phyloP scores from a whole-genome alignment of 2,797 vertebrate species.

The Eidolon dupreanum region DNA sequence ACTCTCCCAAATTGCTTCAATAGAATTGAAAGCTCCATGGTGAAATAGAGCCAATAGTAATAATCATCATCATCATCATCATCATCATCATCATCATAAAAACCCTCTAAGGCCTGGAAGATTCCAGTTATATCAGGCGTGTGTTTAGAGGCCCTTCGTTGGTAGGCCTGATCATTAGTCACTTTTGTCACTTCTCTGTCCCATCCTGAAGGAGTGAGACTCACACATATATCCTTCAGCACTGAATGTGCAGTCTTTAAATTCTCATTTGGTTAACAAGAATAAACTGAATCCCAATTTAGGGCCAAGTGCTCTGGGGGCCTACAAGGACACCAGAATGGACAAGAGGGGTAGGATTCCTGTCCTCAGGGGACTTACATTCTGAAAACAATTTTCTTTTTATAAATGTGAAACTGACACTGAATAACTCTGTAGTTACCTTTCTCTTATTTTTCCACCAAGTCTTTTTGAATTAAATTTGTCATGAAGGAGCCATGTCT shows the following conservation, averaged over 20 bases:
- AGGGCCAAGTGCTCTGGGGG: background rate
- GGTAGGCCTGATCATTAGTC: background rate
- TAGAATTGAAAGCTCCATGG: background rate
- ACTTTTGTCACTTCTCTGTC: background rate
- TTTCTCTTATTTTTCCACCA: constrained; percentile 53
- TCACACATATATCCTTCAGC: background rate
- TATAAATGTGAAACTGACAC: constrained; percentile 37
- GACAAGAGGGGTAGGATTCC: background rate
- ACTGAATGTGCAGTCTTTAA: background rate
- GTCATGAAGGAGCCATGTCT: background rate
- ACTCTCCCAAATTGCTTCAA: background rate
- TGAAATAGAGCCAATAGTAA: background rate
- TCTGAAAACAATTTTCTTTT: constrained; percentile 31
- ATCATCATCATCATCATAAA: too few species aligned
- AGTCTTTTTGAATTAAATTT: constrained; percentile 46
- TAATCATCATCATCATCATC: too few species aligned
- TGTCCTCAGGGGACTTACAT: background rate
- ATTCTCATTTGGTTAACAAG: background rate
- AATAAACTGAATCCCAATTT: background rate
- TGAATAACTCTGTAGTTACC: background rate
- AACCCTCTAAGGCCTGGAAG: background rate
- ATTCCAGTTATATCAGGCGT: background rate
- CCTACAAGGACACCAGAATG: background rate
- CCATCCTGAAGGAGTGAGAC: background rate
- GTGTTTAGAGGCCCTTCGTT: background rate